Evolutionary conservation across 2,888 invertebrate species (phyloP).

Genomic region (Acronicta alni): DNA sequence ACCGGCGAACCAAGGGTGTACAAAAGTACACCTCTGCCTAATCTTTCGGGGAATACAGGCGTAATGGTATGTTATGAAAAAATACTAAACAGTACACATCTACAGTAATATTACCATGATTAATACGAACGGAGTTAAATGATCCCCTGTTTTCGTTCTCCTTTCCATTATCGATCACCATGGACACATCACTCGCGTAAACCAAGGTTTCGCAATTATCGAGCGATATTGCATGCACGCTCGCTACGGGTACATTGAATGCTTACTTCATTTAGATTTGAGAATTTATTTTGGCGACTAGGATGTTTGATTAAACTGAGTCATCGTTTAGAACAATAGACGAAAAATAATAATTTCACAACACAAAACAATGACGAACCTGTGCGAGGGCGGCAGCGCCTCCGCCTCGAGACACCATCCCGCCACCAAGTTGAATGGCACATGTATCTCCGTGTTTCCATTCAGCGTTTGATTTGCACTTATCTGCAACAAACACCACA

Average conservation of each 20-base stretch:
- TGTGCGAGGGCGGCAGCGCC: slow-evolving; percentile 92
- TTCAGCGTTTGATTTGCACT: slow-evolving; percentile 86
- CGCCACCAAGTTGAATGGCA: slow-evolving; percentile 95
- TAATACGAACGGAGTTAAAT: slow-evolving; percentile 30
- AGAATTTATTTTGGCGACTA: slow-evolving; percentile 15
- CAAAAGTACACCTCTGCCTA: too few relatives aligned
- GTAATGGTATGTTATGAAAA: too few relatives aligned
- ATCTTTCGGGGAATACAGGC: too few relatives aligned
- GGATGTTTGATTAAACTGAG: slow-evolving; percentile 17
- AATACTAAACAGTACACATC: neutral
- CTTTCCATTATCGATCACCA: slow-evolving; percentile 10
- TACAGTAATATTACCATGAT: slow-evolving; percentile 7
- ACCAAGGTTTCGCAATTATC: neutral
- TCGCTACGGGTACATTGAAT: slow-evolving; percentile 17
- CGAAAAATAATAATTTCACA: slow-evolving; percentile 18
- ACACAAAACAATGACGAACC: slow-evolving; percentile 62
- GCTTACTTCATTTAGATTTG: slow-evolving; percentile 20
- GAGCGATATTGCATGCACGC: neutral
- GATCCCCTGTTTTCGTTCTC: slow-evolving; percentile 4
- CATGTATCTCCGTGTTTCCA: slow-evolving; percentile 87
- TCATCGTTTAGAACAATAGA: slow-evolving; percentile 37
- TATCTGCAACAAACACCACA: slow-evolving; percentile 74
- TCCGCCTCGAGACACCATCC: slow-evolving; percentile 98
- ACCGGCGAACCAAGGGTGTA: too few relatives aligned
- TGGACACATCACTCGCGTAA: slow-evolving; percentile 8